A percentile compares a stretch with the other conserved stretches of the same genome.
phyloP scores from a whole-genome alignment of 2,888 invertebrate species.

The Hydroisotoma schaefferi region DNA sequence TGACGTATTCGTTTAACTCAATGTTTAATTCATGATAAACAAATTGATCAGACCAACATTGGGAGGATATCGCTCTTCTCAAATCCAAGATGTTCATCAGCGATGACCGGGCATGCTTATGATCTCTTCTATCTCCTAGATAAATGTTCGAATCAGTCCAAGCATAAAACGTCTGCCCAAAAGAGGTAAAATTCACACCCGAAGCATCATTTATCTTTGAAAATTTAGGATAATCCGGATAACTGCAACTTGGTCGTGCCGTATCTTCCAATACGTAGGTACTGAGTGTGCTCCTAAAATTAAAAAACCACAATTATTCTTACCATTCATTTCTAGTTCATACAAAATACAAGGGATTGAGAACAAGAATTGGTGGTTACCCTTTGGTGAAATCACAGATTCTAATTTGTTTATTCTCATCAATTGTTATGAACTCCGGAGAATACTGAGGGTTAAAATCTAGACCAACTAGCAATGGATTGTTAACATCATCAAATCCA shows the following conservation, averaged over 20 bases:
- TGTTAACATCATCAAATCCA: neutral
- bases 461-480: slow-evolving; percentile 27
- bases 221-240: neutral
- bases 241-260: neutral
- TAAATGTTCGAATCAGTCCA: slow-evolving; percentile 32
- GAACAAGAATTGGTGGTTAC: slow-evolving; percentile 23
- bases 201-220: slow-evolving; percentile 30
- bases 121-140: slow-evolving; percentile 31
- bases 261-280: neutral
- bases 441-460: slow-evolving; percentile 32
- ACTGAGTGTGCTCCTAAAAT: neutral
- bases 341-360: neutral
- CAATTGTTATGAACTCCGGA: slow-evolving; percentile 36
- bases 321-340: neutral
- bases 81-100: slow-evolving; percentile 29
- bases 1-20: slow-evolving; percentile 32
- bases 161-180: slow-evolving; percentile 21
- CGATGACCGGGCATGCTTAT: slow-evolving; percentile 1
- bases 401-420: slow-evolving; percentile 37
- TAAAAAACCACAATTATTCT: neutral
- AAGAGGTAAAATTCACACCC: slow-evolving; percentile 22
- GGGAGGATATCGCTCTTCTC: slow-evolving; percentile 5
- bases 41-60: slow-evolving; percentile 35
- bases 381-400: slow-evolving; percentile 23
- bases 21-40: slow-evolving; percentile 9